Base-by-base conservation (phyloP, 30 jellyfish, hydroid and myxozoan genomes). In the Phacellophora camtschatica region DNA sequence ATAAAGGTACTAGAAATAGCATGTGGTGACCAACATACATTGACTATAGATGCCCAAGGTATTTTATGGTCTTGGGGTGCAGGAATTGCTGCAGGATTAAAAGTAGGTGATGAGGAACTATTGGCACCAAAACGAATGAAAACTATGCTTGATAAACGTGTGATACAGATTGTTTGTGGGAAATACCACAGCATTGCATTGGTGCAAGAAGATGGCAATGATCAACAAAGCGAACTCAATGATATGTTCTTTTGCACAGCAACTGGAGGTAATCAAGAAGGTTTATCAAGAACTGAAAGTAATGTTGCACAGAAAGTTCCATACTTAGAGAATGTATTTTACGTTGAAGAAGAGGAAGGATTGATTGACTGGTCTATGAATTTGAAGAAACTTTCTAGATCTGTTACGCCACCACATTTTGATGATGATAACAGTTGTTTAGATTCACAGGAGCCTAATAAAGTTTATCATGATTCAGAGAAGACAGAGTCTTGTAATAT, bases 11-110 rank as follows among this genome's bases (percentile, higher is more conserved):
- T 46, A 29, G 88, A 75, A 32, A 63, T 94, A 23, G 71, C 96
- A 13, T 87, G 97, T 71, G 99, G 97, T 2, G 97, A 77, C 4
- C 55, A 58, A 18, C 96, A 77, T 54, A 87, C 97, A 0, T 50
- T 88, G 12, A 79, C 95, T 2, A 51, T 83, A 22, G 99, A 94
- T 54, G 23, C 72, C 7, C 89, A 76, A 42, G 99, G 99, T 2
- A 6, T 30, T 4, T 29, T 87, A 19, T 94, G 99, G 99, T 65
- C 95, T 15, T 94, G 97, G 95, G 99, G 99, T 0, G 20, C 85
- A 5, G 99, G 99, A 25, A 79, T 48, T 12, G 96, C 88, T n/a
- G 42, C 87, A 37, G 99, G 99, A 10, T 88, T 54, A 13, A 91
- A 95, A 43, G 66, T 49, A 34, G 92, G 72, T 4, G 65, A 19